A percentile compares a stretch with the other conserved stretches of the same genome.
phyloP scores from a whole-genome alignment of 2,888 invertebrate genomes.

The Drosophila phalerata region DNA sequence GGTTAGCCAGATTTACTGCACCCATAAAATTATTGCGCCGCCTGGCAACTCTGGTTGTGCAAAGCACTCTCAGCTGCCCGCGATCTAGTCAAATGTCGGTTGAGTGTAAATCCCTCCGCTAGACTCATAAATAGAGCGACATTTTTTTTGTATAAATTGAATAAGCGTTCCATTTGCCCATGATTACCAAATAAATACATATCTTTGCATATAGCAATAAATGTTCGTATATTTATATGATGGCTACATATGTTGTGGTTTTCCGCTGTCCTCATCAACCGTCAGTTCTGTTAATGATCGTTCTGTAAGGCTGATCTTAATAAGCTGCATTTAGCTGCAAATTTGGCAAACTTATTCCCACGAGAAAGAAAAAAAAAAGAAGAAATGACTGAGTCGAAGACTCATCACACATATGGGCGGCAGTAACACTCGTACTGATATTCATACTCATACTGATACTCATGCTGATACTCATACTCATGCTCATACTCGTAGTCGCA shows the following conservation, averaged over 20 bases:
- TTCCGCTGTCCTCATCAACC: conserved; percentile 14
- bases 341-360: conserved; percentile 67
- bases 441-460: conserved; percentile 6
- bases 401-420: conserved; percentile 63
- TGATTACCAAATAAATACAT: conserved; percentile 14
- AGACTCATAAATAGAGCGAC: conserved; percentile 43
- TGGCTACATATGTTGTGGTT: conserved; percentile 31
- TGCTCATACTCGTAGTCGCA: conserved; percentile 16
- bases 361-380: conserved; percentile 45
- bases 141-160: conserved; percentile 66
- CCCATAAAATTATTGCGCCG: conserved; percentile 63
- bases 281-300: conserved; percentile 33
- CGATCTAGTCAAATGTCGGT: background rate
- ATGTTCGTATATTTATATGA: background rate
- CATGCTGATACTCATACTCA: conserved; percentile 1
- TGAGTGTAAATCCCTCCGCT: conserved; percentile 54
- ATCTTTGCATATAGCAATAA: background rate
- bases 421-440: conserved; percentile 27
- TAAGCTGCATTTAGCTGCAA: conserved; percentile 52
- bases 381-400: conserved; percentile 32
- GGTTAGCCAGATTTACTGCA: conserved; percentile 59
- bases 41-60: conserved; percentile 74
- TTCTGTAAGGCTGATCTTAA: conserved; percentile 36
- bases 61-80: conserved; percentile 39
- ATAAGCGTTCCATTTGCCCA: conserved; percentile 50